A percentile compares a stretch with the other conserved stretches of the same genome.
Conservation (phyloP, 2,888 invertebrate genomes). For the Pharmacophagus antenor region DNA sequence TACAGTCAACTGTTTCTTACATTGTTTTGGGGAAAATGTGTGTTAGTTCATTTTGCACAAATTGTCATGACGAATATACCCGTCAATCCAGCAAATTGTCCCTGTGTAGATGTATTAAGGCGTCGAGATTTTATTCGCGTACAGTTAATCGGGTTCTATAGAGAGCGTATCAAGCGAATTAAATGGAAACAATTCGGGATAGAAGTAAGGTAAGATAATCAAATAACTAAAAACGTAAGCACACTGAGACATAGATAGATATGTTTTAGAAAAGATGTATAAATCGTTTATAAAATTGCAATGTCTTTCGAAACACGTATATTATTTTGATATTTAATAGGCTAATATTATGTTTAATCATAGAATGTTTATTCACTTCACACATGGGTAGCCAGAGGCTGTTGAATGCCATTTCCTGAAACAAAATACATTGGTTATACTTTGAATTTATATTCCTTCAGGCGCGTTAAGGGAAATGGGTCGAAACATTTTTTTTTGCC, state of each 20-base stretch:
- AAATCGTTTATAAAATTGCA: constrained; percentile 11
- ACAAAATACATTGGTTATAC: constrained; percentile 33
- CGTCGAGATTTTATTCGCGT: too few species aligned
- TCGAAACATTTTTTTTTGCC: too few species aligned
- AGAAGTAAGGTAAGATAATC: neutral
- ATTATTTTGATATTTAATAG: neutral
- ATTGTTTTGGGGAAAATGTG: neutral
- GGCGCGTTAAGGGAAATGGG: too few species aligned
- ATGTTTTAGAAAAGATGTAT: neutral
- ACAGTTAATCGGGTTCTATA: too few species aligned
- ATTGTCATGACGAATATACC: neutral
- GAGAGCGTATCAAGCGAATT: too few species aligned
- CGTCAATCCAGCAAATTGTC: neutral
- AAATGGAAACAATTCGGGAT: neutral
- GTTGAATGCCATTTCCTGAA: constrained; percentile 71
- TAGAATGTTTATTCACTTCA: constrained; percentile 56
- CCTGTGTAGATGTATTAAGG: too few species aligned
- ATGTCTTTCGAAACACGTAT: constrained; percentile 10
- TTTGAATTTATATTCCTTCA: too few species aligned
- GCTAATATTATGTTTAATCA: constrained; percentile 10
- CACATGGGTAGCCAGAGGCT: constrained; percentile 82
- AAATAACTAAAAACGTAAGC: neutral
- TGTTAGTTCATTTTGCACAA: too few species aligned
- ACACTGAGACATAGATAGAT: too few species aligned
- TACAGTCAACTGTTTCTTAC: neutral